Conservation (phyloP, 1,140 invertebrate genomes). For the Drosophila fuyamai region DNA sequence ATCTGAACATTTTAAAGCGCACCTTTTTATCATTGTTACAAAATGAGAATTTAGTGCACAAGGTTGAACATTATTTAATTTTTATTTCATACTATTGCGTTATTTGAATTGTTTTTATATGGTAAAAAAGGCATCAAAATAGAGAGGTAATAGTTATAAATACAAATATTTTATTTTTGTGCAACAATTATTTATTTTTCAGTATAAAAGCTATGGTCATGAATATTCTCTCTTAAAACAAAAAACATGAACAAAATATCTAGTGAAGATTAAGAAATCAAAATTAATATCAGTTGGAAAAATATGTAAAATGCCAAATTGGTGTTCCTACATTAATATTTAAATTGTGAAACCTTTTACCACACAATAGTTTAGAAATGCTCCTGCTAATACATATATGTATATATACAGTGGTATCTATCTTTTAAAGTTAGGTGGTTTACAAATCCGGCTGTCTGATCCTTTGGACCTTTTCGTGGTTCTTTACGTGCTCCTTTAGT, state of each 20-base stretch:
- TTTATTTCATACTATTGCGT: too few relatives aligned
- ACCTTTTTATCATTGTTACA: too few relatives aligned
- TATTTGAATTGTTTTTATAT: too few relatives aligned
- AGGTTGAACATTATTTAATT: too few relatives aligned
- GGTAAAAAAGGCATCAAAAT: too few relatives aligned
- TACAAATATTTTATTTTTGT: too few relatives aligned
- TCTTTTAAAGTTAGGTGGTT: background rate
- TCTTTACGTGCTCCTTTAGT: conserved; percentile 93
- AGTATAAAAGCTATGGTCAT: background rate
- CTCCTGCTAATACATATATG: background rate
- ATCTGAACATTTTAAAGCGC: too few relatives aligned
- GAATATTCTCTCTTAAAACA: too few relatives aligned
- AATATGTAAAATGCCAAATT: background rate
- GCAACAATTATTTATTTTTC: background rate
- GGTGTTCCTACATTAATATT: background rate
- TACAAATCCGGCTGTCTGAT: conserved; percentile 89
- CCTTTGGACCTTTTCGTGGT: conserved; percentile 89
- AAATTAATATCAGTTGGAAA: background rate
- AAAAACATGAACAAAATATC: too few relatives aligned
- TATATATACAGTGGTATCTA: background rate
- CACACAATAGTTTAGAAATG: background rate
- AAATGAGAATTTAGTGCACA: too few relatives aligned
- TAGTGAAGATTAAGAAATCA: background rate
- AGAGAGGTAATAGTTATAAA: too few relatives aligned
- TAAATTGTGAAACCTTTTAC: background rate